phyloP scores from a whole-genome alignment of 2,113 vertebrate genomes.

The Hippocampus zosterae region DNA sequence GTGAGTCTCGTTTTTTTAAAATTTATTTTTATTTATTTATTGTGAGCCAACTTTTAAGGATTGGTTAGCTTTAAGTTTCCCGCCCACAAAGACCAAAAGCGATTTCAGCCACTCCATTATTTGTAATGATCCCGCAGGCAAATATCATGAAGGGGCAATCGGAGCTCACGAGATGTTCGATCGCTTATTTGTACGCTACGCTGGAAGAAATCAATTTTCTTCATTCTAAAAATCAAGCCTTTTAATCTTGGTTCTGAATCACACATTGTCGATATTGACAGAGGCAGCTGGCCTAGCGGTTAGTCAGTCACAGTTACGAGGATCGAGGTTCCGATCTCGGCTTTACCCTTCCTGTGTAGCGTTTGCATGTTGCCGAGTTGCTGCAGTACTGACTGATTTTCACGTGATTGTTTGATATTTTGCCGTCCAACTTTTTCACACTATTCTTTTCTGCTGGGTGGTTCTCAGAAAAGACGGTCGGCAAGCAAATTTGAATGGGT shows the following conservation, averaged over 20 bases:
- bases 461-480: no score
- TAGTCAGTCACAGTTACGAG: background rate
- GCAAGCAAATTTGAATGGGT: no score
- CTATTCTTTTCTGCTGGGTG: no score
- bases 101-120: background rate
- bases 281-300: background rate
- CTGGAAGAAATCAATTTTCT: background rate
- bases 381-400: no score
- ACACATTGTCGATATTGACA: background rate
- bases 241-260: background rate
- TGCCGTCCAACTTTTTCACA: no score
- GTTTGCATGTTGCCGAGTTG: background rate
- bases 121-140: background rate
- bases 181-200: background rate
- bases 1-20: background rate
- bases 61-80: background rate
- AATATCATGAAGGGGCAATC: background rate
- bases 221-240: background rate
- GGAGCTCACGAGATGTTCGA: background rate
- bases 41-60: background rate
- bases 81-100: background rate
- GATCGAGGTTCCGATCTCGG: background rate
- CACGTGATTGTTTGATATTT: no score
- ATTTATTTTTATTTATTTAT: no score
- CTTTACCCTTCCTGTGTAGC: background rate